Evolutionary conservation across 2,888 invertebrate genomes (phyloP).

Genomic region (Tachina grossa): DNA sequence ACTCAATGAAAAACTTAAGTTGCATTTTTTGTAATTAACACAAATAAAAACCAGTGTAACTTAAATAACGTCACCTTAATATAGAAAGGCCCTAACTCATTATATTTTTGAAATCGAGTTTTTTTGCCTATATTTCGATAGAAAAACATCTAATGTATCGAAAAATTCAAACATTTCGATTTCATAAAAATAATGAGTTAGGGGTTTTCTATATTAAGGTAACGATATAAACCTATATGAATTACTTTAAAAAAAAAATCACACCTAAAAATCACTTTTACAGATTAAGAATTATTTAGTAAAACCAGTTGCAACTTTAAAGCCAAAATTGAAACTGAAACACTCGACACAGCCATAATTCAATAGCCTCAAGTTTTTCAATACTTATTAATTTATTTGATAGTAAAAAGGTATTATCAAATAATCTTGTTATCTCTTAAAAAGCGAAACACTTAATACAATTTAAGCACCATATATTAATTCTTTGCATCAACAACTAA

Average conservation of each 20-base stretch:
- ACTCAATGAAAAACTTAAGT: too few species aligned
- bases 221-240: too few species aligned
- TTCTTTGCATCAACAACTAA: constrained; percentile 3
- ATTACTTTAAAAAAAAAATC: neutral
- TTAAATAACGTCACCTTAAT: too few species aligned
- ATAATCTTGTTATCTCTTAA: neutral
- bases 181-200: too few species aligned
- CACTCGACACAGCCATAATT: neutral
- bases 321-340: neutral
- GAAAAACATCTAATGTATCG: too few species aligned
- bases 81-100: too few species aligned
- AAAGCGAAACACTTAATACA: neutral
- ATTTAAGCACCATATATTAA: neutral
- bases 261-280: neutral
- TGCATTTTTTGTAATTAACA: too few species aligned
- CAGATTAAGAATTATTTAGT: constrained; percentile 24
- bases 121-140: too few species aligned
- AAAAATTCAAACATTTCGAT: too few species aligned
- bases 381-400: neutral
- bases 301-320: constrained; percentile 39
- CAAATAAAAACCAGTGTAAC: too few species aligned
- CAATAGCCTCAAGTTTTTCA: neutral
- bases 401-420: neutral
- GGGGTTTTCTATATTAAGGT: too few species aligned
- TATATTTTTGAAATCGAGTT: too few species aligned